Conservation (phyloP, 1,140 invertebrate species). For the Rhyacophila brunnea region DNA sequence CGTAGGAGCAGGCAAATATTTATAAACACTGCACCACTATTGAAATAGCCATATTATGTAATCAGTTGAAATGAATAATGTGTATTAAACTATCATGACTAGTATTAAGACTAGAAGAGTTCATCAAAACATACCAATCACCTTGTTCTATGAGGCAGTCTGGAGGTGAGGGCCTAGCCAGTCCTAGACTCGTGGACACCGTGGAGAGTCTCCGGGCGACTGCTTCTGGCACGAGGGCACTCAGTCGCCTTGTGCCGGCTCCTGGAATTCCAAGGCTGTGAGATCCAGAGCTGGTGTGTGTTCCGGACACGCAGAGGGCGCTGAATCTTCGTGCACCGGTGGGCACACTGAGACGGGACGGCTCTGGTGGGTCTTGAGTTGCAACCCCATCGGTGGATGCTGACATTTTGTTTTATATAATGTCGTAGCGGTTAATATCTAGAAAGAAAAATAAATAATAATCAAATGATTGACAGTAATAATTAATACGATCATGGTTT, state of each 20-base stretch:
- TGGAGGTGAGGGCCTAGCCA: slow-evolving; percentile 10
- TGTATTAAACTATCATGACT: no score
- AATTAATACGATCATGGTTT: no score
- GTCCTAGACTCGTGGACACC: slow-evolving; percentile 21
- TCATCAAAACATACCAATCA: background rate
- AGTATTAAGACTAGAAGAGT: no score
- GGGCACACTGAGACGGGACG: slow-evolving; percentile 16
- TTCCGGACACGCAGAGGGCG: background rate
- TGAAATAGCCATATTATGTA: no score
- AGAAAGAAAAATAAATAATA: no score
- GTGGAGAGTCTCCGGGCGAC: slow-evolving; percentile 27
- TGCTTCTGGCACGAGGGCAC: slow-evolving; percentile 31
- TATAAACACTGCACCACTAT: no score
- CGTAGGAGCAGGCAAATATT: no score
- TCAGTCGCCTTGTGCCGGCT: slow-evolving; percentile 20
- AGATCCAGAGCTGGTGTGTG: background rate
- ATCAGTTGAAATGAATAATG: no score
- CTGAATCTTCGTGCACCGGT: slow-evolving; percentile 7
- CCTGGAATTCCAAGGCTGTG: background rate
- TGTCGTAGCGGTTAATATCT: no score
- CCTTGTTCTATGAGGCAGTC: slow-evolving; percentile 33
- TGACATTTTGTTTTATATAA: background rate
- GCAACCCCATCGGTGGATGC: background rate
- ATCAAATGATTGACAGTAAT: no score
- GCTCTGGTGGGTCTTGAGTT: background rate